Conservation (phyloP, 2,113 vertebrate species). For the Oncorhynchus clarkii region DNA sequence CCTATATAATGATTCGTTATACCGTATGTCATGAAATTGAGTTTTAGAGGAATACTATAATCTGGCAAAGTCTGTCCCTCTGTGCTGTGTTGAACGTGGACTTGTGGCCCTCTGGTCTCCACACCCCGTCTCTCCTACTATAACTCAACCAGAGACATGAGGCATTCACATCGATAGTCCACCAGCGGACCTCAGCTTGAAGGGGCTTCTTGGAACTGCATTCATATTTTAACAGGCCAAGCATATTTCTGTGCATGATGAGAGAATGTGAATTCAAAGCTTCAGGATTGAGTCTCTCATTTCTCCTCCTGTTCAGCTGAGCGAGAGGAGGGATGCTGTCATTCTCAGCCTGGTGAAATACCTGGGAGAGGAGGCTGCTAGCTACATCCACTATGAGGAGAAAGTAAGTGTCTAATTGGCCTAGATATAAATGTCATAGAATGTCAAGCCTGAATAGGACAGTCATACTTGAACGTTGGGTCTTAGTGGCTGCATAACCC, state of each 20-base stretch:
- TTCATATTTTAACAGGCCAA: constrained; percentile 32
- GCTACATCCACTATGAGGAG: constrained; percentile 71
- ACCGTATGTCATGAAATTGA: too few species aligned
- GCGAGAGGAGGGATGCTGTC: too few species aligned
- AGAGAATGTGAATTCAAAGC: not conserved
- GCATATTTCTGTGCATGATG: constrained; percentile 7
- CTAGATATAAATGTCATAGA: too few species aligned
- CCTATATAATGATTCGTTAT: too few species aligned
- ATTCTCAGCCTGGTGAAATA: constrained; percentile 63
- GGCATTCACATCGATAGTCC: constrained; percentile 23
- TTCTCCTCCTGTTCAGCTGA: constrained; percentile 8
- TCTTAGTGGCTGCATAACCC: not conserved
- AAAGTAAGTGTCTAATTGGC: constrained; percentile 61
- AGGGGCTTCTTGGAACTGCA: constrained; percentile 10
- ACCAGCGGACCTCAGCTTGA: constrained; percentile 11
- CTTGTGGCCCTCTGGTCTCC: too few species aligned
- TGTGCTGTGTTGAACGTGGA: too few species aligned
- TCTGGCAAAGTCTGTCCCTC: too few species aligned
- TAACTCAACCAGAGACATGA: too few species aligned
- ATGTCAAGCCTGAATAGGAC: not conserved
- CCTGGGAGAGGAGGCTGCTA: constrained; percentile 64
- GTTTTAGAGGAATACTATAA: too few species aligned
- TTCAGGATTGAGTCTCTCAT: not conserved
- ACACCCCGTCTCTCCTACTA: too few species aligned
- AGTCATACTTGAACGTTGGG: not conserved